phyloP scores from a whole-genome alignment of 1,140 invertebrate genomes.

The Ylistrum balloti region DNA sequence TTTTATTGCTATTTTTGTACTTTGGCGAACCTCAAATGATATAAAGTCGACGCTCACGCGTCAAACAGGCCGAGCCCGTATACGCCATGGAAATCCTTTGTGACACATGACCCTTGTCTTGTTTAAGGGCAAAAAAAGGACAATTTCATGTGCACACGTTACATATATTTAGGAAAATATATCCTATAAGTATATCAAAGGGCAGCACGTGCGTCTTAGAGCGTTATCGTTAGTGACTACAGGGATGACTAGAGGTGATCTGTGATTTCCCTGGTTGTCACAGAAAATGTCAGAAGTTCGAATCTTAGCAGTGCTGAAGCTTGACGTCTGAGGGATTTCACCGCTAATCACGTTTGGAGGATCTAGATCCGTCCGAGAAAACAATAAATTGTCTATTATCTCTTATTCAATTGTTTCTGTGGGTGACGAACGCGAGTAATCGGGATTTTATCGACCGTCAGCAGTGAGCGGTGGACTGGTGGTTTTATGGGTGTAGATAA shows the following conservation, averaged over 20 bases:
- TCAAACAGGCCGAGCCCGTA: not conserved
- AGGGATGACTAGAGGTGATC: not conserved
- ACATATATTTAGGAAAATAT: not conserved
- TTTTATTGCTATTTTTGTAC: not conserved
- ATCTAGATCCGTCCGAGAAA: not conserved
- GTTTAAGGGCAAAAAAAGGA: not conserved
- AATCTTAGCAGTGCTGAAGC: not conserved
- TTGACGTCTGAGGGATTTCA: not conserved
- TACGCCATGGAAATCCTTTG: not conserved
- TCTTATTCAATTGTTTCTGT: not conserved
- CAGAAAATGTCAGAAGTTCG: not conserved
- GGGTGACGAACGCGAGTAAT: not conserved
- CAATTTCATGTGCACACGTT: not conserved
- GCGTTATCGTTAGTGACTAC: not conserved
- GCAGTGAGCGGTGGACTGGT: not conserved
- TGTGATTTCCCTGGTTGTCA: not conserved
- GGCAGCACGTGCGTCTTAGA: not conserved
- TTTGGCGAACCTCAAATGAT: too few species aligned
- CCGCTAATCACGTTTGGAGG: not conserved
- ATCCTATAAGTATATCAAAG: not conserved
- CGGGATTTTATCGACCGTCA: not conserved
- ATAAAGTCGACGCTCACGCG: too few species aligned
- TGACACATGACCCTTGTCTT: not conserved
- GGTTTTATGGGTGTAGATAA: not conserved
- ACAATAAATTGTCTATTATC: not conserved